phyloP scores from a whole-genome alignment of 2,113 vertebrate genomes.

The Phylloscopus trochilus region DNA sequence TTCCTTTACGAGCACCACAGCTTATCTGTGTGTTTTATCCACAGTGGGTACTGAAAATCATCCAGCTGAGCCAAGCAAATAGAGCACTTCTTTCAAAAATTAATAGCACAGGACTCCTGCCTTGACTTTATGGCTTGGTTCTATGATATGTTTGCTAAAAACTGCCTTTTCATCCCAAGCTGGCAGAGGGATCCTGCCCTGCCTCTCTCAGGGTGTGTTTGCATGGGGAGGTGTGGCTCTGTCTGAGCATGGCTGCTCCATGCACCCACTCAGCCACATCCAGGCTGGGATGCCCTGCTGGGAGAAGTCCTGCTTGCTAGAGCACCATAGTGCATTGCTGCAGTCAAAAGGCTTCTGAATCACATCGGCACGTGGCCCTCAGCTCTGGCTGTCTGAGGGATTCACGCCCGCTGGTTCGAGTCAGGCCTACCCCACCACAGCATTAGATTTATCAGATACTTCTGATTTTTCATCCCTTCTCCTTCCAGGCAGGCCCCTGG shows the following conservation, averaged over 20 bases:
- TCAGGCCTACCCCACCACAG: background rate
- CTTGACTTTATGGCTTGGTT: background rate
- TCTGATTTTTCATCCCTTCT: background rate
- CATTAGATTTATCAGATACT: background rate
- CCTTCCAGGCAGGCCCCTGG: background rate
- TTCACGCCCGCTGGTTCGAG: rapidly evolving
- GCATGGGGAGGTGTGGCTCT: background rate
- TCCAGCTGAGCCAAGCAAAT: background rate
- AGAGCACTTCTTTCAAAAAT: background rate
- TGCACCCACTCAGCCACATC: rapidly evolving
- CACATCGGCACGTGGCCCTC: rapidly evolving
- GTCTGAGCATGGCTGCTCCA: background rate
- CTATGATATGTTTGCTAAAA: background rate
- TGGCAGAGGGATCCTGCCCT: background rate
- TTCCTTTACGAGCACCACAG: background rate
- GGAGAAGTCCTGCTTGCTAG: rapidly evolving
- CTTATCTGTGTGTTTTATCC: constrained; percentile 15
- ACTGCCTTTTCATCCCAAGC: background rate
- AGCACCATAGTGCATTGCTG: background rate
- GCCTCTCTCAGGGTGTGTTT: background rate
- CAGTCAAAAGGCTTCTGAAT: background rate
- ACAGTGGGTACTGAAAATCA: background rate
- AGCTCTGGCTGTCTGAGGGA: background rate
- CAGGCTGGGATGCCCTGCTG: background rate
- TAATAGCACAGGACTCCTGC: background rate